A percentile compares a stretch with the other conserved stretches of the same genome.
These are phyloP conservation scores for Coregonus sp. DNA, from an alignment of 2,797 vertebrate genomes.

Conservation along the genomic window DNA sequence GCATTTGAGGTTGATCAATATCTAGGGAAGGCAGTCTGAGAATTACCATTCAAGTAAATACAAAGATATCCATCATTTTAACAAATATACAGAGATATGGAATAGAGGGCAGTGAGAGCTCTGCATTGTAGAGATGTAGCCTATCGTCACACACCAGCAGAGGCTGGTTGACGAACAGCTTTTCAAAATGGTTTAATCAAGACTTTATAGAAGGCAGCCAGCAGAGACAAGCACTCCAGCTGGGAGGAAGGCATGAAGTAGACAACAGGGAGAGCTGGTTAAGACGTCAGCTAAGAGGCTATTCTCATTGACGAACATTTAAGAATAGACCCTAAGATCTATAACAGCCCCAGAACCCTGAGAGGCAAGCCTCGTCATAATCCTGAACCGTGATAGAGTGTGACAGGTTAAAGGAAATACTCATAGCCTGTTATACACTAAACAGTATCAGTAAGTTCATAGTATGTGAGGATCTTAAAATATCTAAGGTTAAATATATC, in stretches of 20 bases:
- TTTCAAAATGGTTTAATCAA: constrained; percentile 39
- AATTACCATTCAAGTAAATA: constrained; percentile 30
- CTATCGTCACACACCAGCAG: no score
- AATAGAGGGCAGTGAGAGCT: constrained; percentile 25
- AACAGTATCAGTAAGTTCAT: no score
- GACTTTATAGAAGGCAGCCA: background rate
- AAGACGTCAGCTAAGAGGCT: constrained; percentile 39
- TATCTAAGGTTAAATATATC: no score
- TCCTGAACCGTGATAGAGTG: constrained; percentile 46
- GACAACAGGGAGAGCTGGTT: constrained; percentile 57
- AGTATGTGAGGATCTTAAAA: no score
- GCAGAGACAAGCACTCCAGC: constrained; percentile 32
- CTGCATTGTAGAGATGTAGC: constrained; percentile 30
- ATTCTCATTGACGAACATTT: no score
- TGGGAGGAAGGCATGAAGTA: constrained; percentile 41
- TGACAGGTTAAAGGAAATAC: no score
- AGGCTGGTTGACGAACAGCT: constrained; percentile 27
- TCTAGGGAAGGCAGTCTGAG: background rate
- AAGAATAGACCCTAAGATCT: constrained; percentile 42
- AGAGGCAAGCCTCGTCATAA: constrained; percentile 41
- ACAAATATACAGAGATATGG: constrained; percentile 16
- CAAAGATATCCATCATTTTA: constrained; percentile 33
- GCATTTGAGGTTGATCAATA: constrained; percentile 5
- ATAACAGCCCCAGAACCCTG: constrained; percentile 41
- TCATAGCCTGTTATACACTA: no score